Evolutionary conservation across 2,797 vertebrate species (phyloP).

Genomic region (Melopsittacus undulatus): DNA sequence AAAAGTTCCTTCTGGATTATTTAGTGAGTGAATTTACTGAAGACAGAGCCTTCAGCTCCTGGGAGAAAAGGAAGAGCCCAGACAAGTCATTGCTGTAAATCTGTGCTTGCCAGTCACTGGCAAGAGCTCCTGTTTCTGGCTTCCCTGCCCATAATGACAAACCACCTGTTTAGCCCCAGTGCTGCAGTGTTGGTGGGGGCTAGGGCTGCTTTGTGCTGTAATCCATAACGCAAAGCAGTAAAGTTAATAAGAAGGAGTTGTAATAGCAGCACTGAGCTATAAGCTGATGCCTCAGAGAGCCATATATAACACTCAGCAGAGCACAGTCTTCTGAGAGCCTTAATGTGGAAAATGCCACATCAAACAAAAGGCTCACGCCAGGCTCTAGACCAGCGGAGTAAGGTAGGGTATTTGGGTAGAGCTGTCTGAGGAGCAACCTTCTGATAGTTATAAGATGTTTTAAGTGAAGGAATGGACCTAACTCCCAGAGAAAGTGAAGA

Average conservation of each 20-base stretch:
- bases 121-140: background rate
- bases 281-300: background rate
- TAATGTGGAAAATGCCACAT: background rate
- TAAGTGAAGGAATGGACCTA: background rate
- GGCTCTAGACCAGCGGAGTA: background rate
- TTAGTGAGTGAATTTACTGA: conserved; percentile 46
- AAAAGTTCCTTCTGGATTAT: conserved; percentile 32
- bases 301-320: rapidly evolving
- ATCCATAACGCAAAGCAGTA: background rate
- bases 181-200: rapidly evolving
- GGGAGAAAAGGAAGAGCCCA: background rate
- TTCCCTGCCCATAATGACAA: background rate
- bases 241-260: background rate
- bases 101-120: background rate
- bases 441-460: background rate
- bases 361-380: background rate
- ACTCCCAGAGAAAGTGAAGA: background rate
- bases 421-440: background rate
- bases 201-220: background rate
- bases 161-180: background rate
- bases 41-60: conserved; percentile 15
- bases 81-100: background rate
- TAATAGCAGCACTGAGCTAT: background rate
- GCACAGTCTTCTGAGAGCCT: background rate
- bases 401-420: background rate